phyloP scores from a whole-genome alignment of 2,888 invertebrate genomes.

The Chymomyza fuscimana region DNA sequence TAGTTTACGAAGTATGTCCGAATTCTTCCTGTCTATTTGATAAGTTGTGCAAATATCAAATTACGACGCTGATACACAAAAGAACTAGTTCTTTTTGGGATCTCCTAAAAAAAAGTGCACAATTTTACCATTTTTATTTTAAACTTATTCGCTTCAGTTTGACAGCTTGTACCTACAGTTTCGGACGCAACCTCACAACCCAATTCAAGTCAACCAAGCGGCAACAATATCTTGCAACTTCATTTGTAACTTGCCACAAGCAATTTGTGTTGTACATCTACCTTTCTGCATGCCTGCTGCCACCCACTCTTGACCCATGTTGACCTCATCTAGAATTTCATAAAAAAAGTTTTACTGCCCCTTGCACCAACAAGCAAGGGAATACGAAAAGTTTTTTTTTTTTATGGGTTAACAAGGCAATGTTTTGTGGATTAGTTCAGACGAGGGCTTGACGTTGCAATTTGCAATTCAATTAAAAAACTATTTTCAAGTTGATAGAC shows the following conservation, averaged over 20 bases:
- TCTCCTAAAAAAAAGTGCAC: no score
- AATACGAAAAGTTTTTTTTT: not conserved
- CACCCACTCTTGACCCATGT: constrained; percentile 27
- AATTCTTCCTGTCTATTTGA: no score
- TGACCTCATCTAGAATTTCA: constrained; percentile 19
- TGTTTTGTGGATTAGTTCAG: constrained; percentile 1
- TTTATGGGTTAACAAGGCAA: constrained; percentile 6
- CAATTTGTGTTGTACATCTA: constrained; percentile 25
- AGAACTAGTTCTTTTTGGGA: no score
- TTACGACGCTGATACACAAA: no score
- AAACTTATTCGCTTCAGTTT: not conserved
- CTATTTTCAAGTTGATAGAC: constrained; percentile 29
- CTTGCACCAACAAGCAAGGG: not conserved
- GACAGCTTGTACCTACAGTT: not conserved
- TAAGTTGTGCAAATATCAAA: no score
- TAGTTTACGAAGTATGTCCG: no score
- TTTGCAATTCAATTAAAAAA: constrained; percentile 40
- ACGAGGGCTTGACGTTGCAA: not conserved
- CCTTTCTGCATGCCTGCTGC: not conserved
- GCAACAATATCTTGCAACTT: constrained; percentile 39
- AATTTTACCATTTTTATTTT: not conserved
- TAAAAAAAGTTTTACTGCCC: constrained; percentile 1
- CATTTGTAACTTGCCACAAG: constrained; percentile 43
- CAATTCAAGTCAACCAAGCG: constrained; percentile 14
- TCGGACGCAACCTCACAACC: not conserved